Base-by-base conservation (phyloP, 1,140 invertebrate genomes). In the Drosophila bipectinata region DNA sequence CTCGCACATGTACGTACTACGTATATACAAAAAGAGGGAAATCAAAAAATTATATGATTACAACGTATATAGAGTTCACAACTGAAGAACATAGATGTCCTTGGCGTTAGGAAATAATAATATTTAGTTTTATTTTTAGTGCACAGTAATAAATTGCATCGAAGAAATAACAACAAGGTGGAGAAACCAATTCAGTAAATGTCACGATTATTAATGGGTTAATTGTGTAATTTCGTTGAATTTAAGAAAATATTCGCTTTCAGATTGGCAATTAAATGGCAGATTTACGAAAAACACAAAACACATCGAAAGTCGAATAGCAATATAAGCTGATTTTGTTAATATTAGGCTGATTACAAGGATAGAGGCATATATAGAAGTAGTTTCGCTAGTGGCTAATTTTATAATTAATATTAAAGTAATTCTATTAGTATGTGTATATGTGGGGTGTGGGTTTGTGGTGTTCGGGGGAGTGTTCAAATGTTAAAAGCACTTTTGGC, bases 401-500 rank as follows among this genome's bases (percentile, higher is more conserved):
- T 44, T 44, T 88, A 87, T 59, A 87, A 64, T 87, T 88, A 83
- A 79, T 71, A 72, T 83, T 88, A 88, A 71, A 83, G 83, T 88
- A 88, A 72, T 88, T 76, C 79, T 88, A 88, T 88, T 88, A 88
- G 83, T 88, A 88, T 87, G 51, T 79, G 57, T 88, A 67, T 82
- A 18, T 44, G 14, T 44, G 41, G 67, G 18, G 18, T 18, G 18
- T 18, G 18, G 18, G 18, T 18, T 18, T 18, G 18, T 18, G 18
- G 18, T 18, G 18, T 18, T 18, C 18, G 1, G 18, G 18, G 78
- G 72, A 74, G 73, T 47, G 44, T 18, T 47, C 18, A 89, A 88
- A 80, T 83, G 87, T 84, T 79, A 91, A 91, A 91, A 91, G 90
- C 90, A 91, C 90, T 84, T 91, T 91, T 91, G 90, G 90, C 89